Evolutionary conservation across 2,797 vertebrate species (phyloP).

Genomic region (Helarctos malayanus): DNA sequence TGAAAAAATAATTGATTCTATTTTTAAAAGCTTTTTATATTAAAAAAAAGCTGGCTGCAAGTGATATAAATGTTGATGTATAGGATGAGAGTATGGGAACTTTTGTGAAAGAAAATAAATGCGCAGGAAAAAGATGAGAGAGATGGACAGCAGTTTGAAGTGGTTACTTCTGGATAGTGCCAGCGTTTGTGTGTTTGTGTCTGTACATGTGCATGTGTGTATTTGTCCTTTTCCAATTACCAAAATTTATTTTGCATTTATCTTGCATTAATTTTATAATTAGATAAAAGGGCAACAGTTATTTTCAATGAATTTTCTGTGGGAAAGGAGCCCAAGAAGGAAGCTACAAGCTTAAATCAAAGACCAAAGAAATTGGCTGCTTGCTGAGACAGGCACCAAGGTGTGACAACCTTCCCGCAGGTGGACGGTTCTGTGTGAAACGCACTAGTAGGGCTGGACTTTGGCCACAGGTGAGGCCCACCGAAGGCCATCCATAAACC

Average conservation of each 20-base stretch:
- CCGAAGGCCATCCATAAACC: too few species aligned
- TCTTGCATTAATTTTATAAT: neutral
- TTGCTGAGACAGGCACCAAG: neutral
- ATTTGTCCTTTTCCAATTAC: neutral
- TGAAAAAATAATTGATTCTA: neutral
- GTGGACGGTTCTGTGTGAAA: neutral
- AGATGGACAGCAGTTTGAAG: neutral
- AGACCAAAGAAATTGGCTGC: neutral
- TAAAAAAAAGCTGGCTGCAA: neutral
- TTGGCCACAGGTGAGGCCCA: neutral
- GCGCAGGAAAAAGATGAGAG: neutral
- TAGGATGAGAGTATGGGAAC: neutral
- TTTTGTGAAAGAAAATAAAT: neutral
- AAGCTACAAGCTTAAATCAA: neutral
- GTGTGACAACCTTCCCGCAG: neutral
- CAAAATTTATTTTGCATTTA: neutral
- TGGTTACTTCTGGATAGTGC: neutral
- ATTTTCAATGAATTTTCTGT: neutral
- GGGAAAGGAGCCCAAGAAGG: conserved; percentile 23
- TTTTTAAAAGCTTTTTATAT: neutral
- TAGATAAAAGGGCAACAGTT: neutral
- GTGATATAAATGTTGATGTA: neutral
- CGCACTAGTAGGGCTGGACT: neutral
- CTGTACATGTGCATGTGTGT: neutral
- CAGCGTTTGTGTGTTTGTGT: neutral